phyloP scores from a whole-genome alignment of 2,113 vertebrate genomes.

The Melanerpes formicivorus region DNA sequence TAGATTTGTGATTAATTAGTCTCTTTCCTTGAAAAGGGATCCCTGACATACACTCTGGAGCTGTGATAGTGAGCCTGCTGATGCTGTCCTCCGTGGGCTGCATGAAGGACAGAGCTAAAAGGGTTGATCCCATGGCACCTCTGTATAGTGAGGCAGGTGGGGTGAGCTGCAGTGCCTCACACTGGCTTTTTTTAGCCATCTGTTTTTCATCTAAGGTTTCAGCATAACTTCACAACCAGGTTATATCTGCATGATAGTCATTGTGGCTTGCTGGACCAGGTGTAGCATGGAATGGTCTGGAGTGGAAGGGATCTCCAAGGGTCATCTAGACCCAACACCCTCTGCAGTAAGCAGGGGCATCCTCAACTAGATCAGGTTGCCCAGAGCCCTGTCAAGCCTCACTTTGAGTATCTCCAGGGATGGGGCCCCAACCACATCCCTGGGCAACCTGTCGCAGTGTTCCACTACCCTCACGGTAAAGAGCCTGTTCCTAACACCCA shows the following conservation, averaged over 20 bases:
- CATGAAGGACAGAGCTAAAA: neutral
- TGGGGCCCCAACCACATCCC: no score
- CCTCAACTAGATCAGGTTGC: no score
- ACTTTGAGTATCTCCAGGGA: no score
- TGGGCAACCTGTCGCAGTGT: no score
- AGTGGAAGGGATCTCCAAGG: no score
- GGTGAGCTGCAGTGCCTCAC: neutral
- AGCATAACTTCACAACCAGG: conserved; percentile 13
- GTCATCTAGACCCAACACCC: no score
- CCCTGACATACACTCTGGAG: neutral
- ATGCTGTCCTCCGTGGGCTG: neutral
- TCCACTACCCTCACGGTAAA: no score
- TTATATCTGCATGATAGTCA: neutral
- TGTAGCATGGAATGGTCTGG: neutral
- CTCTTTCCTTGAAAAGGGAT: neutral
- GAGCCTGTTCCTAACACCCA: no score
- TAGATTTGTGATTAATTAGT: neutral
- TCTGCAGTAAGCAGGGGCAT: no score
- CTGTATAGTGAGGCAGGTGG: accelerated
- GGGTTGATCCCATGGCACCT: neutral
- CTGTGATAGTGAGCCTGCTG: neutral
- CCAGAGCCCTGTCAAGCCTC: no score
- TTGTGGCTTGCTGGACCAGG: neutral
- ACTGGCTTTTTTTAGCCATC: neutral
- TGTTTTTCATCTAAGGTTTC: conserved; percentile 31